These are phyloP conservation scores for Spea hammondii DNA, from an alignment of 2,797 vertebrate species.

Conservation along the genomic window DNA sequence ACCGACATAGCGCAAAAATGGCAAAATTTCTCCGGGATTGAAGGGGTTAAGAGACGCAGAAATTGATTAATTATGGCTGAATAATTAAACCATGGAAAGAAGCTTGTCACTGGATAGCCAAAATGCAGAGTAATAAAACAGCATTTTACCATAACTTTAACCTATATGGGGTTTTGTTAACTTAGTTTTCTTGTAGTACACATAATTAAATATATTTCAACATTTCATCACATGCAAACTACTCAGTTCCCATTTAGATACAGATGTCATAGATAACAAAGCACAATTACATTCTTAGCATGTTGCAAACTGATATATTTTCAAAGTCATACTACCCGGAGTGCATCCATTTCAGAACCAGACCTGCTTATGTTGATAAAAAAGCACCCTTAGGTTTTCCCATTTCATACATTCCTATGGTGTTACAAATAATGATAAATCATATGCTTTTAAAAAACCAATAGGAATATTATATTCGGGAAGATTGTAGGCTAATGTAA, in stretches of 20 bases:
- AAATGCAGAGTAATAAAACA: too few species aligned
- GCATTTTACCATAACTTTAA: too few species aligned
- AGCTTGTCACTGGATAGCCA: too few species aligned
- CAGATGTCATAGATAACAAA: slow-evolving; percentile 45
- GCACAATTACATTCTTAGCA: slow-evolving; percentile 44
- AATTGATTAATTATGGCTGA: too few species aligned
- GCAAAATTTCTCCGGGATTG: too few species aligned
- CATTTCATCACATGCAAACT: slow-evolving; percentile 31
- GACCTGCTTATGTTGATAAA: slow-evolving; percentile 23
- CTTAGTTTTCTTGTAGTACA: slow-evolving; percentile 1
- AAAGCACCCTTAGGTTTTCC: slow-evolving; percentile 1
- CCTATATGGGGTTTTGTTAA: too few species aligned
- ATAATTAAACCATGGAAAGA: too few species aligned
- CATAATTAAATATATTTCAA: slow-evolving; percentile 43
- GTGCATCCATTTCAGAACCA: slow-evolving; percentile 3
- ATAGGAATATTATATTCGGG: background rate
- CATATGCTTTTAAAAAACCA: background rate
- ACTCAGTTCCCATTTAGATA: slow-evolving; percentile 35
- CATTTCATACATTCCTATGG: slow-evolving; percentile 9
- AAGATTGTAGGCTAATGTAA: background rate
- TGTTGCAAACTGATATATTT: slow-evolving; percentile 49
- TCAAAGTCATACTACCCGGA: background rate
- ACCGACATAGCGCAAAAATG: too few species aligned
- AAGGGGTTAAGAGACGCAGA: too few species aligned
- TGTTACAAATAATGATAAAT: slow-evolving; percentile 6